Evolutionary conservation across 2,113 vertebrate genomes (phyloP).

Genomic region (cat (Felis catus)): F.catus_Fca126_mat1.0 CM031416.1:21319001-21319500

Average conservation of each 20-base stretch:
- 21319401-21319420: not conserved
- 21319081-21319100: rapidly evolving
- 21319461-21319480: not conserved
- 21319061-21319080: not conserved
- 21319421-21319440: not conserved
- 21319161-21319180: not conserved
- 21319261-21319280: not conserved
- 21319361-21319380: not conserved
- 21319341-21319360: not conserved
- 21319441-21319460: not conserved
- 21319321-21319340: not conserved
- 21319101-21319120: not conserved
- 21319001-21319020: not conserved
- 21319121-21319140: not conserved
- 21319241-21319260: not conserved
- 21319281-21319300: not conserved
- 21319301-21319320: not conserved
- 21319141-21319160: not conserved
- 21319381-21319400: not conserved
- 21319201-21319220: not conserved
- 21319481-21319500: not conserved
- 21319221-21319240: not conserved
- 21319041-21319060: not conserved
- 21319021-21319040: rapidly evolving
- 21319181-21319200: not conserved